Conservation (phyloP, 2,797 vertebrate species). For the Nothura maculosa region DNA sequence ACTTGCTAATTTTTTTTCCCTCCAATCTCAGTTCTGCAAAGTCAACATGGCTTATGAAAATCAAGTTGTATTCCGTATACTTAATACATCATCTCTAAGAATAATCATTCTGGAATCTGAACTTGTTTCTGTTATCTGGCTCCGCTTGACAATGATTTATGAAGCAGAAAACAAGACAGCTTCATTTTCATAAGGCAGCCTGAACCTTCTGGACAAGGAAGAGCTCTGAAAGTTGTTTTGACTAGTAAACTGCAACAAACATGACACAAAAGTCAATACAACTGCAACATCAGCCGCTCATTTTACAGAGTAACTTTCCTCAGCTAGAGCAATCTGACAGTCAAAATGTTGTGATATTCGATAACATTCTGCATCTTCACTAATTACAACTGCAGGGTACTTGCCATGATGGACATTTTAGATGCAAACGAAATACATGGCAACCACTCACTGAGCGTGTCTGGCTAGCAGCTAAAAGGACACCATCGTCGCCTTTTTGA, state of each 20-base stretch:
- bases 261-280: constrained; percentile 88
- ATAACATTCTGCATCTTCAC: constrained; percentile 71
- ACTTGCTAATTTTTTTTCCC: constrained; percentile 50
- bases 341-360: constrained; percentile 74
- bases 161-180: constrained; percentile 86
- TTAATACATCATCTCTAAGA: constrained; percentile 85
- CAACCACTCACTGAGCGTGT: constrained; percentile 59
- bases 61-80: constrained; percentile 79
- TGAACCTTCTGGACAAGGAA: constrained; percentile 83
- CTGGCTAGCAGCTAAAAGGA: constrained; percentile 55
- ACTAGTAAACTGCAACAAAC: constrained; percentile 85
- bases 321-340: constrained; percentile 70
- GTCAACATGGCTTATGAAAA: constrained; percentile 78
- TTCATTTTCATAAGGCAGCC: constrained; percentile 87
- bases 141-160: constrained; percentile 87
- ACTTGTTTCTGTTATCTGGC: constrained; percentile 82
- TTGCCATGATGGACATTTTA: constrained; percentile 43
- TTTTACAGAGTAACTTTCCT: constrained; percentile 76
- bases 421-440: constrained; percentile 64
- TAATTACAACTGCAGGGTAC: constrained; percentile 73
- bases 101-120: constrained; percentile 85
- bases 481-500: not conserved
- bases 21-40: constrained; percentile 71
- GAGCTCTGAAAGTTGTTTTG: constrained; percentile 85
- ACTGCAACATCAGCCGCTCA: constrained; percentile 76